Base-by-base conservation (phyloP, 2,888 invertebrate genomes). In the Cataglyphis rosenhaueri region DNA sequence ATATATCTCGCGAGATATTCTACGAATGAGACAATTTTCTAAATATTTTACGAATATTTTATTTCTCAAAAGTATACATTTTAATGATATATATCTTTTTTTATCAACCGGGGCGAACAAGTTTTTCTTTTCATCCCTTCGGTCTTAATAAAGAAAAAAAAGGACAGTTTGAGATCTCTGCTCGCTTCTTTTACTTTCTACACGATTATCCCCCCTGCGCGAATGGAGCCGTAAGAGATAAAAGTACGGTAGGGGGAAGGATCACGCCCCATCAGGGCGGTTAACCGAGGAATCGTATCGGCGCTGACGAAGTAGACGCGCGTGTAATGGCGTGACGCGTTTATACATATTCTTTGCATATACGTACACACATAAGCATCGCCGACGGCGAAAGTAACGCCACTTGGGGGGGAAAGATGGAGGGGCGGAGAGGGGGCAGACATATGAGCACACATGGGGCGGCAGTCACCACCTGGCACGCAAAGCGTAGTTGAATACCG, bases 391-490 rank as follows among this genome's bases (percentile, higher is more conserved):
- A 83, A 52, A 83, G 65, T 79, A 90, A 86, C 85, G 85, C 88
- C 86, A 89, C 89, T 89, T 86, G 68, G 87, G 87, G 86, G 41
- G 41, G 41, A 0, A 1, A 12, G 3, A 4, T 25, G 38, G 64
- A 85, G 86, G 84, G 87, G 84, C 59, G 84, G 85, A 83, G 85
- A 85, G 86, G 86, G 88, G 84, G 86, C 90, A 88, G 88, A 90
- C 90, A 89, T 88, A 88, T 89, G 90, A 87, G 89, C 87, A 88
- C 92, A 92, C 93, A 93, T 92, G 92, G 92, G 91, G 91, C 91
- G 91, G 88, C 88, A 91, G 92, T 89, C 91, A 90, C 93, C 94
- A 94, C 94, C 94, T 94, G 94, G 94, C 92, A 90, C 68, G 25
- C 82, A 61, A 38, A 84, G 86, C 90, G 88, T 88, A 87, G 89